Evolutionary conservation across 2,797 vertebrate species (phyloP).

Genomic region (Pyrocephalus nanus): DNA sequence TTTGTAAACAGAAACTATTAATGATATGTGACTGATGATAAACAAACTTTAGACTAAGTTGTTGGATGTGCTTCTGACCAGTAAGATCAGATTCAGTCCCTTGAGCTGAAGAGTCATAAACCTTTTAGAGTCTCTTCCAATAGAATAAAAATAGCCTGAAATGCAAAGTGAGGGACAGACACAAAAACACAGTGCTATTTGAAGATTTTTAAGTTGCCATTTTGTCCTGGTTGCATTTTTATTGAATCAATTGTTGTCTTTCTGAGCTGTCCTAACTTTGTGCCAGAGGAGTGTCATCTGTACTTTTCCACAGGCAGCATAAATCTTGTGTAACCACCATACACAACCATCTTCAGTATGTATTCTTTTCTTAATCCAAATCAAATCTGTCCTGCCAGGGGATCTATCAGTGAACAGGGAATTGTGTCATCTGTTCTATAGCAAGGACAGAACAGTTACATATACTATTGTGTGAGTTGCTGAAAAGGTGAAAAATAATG

Average conservation of each 20-base stretch:
- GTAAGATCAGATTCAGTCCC: neutral
- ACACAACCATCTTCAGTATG: neutral
- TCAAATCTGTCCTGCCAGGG: neutral
- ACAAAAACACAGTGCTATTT: neutral
- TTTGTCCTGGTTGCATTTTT: conserved; percentile 32
- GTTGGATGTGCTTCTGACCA: neutral
- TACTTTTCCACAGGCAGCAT: conserved; percentile 1
- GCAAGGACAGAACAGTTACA: neutral
- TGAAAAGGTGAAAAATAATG: neutral
- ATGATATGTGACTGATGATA: neutral
- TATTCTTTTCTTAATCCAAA: neutral
- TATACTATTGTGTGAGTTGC: neutral
- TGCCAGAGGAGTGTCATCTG: conserved; percentile 25
- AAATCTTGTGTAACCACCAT: conserved; percentile 16
- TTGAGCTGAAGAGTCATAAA: neutral
- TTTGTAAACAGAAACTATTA: neutral
- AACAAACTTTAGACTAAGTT: neutral
- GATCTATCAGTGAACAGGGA: neutral
- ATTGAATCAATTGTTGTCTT: conserved; percentile 8
- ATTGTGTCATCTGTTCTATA: neutral
- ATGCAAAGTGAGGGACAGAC: neutral
- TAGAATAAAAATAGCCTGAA: neutral
- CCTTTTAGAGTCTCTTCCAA: neutral
- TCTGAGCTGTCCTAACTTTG: conserved; percentile 7
- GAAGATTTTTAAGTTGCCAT: neutral